phyloP scores from a whole-genome alignment of 2,113 vertebrate species.

The Eclectus roratus region DNA sequence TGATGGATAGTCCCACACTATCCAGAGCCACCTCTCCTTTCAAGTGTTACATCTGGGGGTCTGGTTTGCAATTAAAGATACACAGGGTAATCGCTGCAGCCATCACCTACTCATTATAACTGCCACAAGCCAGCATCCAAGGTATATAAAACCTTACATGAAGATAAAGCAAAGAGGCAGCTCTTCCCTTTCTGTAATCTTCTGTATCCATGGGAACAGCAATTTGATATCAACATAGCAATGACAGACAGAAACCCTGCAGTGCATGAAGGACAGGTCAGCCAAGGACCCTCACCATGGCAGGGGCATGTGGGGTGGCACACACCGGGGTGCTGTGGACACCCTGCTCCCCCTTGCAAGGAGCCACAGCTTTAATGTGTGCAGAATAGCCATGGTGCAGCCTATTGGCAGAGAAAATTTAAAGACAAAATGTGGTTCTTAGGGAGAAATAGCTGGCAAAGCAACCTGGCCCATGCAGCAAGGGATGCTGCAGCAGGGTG shows the following conservation, averaged over 20 bases:
- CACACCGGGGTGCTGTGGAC: fast-evolving
- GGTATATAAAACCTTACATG: neutral
- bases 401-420: neutral
- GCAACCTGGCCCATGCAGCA: fast-evolving
- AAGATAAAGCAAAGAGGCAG: neutral
- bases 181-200: neutral
- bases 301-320: neutral
- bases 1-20: fast-evolving
- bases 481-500: neutral
- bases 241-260: neutral
- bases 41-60: neutral
- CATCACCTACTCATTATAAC: neutral
- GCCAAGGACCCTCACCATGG: neutral
- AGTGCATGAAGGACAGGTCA: neutral
- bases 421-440: neutral
- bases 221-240: neutral
- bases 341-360: neutral
- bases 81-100: fast-evolving
- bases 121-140: neutral
- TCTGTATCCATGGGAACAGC: conserved; percentile 52
- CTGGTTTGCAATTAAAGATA: neutral
- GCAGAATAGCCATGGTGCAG: neutral
- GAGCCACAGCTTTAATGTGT: neutral
- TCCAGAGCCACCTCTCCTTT: neutral
- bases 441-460: neutral